Conservation (phyloP, 2,888 invertebrate genomes). For the Phymatocera aterrima region DNA sequence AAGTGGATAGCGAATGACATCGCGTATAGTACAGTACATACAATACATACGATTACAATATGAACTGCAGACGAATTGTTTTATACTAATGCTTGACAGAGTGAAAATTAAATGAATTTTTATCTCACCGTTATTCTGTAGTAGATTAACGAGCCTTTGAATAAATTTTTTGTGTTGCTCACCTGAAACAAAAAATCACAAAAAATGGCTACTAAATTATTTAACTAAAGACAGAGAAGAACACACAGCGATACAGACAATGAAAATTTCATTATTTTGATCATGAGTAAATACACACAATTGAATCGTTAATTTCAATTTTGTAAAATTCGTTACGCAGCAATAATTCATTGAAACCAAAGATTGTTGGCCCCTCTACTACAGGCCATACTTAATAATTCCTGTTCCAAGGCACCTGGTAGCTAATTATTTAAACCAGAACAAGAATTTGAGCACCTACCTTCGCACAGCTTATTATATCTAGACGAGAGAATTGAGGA, state of each 20-base stretch:
- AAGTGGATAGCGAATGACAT: too few species aligned
- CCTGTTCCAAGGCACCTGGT: not conserved
- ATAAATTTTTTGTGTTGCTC: conserved; percentile 38
- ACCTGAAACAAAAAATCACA: conserved; percentile 40
- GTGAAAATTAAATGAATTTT: conserved; percentile 16
- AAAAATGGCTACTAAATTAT: not conserved
- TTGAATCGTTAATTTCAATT: not conserved
- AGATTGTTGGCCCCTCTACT: not conserved
- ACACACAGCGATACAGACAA: not conserved
- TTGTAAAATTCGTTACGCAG: not conserved
- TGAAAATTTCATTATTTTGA: not conserved
- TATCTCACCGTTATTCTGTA: conserved; percentile 34
- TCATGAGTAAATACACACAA: not conserved
- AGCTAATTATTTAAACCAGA: not conserved
- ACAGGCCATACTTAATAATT: not conserved
- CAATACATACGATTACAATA: not conserved
- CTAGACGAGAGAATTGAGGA: not conserved
- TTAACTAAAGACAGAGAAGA: not conserved
- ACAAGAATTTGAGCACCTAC: conserved; percentile 14
- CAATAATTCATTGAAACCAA: not conserved
- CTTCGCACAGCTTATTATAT: not conserved
- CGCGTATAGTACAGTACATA: too few species aligned
- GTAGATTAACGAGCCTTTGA: conserved; percentile 32
- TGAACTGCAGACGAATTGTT: too few species aligned
- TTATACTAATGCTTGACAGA: not conserved